Conservation (phyloP, 2,797 vertebrate genomes). For the Miichthys miiuy region DNA sequence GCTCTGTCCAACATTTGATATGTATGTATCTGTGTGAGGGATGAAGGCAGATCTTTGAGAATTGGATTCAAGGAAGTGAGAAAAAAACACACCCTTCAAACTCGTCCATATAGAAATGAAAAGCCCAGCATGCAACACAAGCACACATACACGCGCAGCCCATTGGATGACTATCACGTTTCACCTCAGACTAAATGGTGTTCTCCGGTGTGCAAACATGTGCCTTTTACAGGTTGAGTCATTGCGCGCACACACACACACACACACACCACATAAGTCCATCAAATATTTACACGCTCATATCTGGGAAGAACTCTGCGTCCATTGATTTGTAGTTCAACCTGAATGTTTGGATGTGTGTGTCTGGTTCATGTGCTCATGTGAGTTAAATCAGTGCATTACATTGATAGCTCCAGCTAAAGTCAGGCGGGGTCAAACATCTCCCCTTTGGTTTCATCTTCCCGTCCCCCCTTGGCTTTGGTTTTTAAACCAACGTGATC, state of each 20-base stretch:
- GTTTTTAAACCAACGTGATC: not conserved
- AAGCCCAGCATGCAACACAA: no score
- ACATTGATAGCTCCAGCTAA: conserved; percentile 32
- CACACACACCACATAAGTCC: not conserved
- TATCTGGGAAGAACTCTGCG: not conserved
- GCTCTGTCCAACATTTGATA: no score
- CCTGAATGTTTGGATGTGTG: not conserved
- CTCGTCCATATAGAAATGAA: no score
- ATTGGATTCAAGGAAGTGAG: no score
- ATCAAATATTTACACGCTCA: conserved; percentile 40
- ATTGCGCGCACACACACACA: not conserved
- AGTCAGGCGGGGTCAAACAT: conserved; percentile 22
- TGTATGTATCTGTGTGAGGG: not conserved
- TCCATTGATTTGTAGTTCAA: conserved; percentile 13
- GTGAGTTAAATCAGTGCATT: not conserved
- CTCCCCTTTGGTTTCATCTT: conserved; percentile 12
- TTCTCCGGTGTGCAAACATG: conserved; percentile 11
- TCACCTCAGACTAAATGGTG: no score
- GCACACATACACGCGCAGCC: no score
- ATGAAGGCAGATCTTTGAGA: no score
- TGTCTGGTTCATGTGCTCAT: not conserved
- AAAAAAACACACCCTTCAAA: no score
- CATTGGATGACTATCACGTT: no score
- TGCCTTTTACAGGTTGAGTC: conserved; percentile 6
- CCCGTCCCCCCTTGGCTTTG: no score